phyloP scores from a whole-genome alignment of 2,797 vertebrate genomes.

The Sebastes matsubarae region DNA sequence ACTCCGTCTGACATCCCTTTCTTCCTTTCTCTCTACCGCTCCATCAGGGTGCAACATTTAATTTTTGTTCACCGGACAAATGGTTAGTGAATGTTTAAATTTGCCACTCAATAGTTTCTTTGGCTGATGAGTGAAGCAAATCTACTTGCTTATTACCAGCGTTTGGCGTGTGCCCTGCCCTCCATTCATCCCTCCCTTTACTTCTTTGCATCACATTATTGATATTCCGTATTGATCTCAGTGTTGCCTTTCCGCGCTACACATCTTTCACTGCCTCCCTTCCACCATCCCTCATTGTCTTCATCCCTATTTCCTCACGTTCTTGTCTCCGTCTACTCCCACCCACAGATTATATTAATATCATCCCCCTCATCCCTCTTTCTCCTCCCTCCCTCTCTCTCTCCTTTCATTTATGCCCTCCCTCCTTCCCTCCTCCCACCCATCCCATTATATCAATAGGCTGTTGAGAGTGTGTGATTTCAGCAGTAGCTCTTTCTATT shows the following conservation, averaged over 20 bases:
- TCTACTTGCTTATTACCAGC: no score
- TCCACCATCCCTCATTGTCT: background rate
- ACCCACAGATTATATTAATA: constrained; percentile 31
- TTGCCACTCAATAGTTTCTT: background rate
- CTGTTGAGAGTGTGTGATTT: constrained; percentile 53
- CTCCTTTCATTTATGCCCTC: background rate
- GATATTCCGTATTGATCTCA: constrained; percentile 21
- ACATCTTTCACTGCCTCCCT: background rate
- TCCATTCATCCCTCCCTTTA: background rate
- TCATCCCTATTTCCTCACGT: background rate
- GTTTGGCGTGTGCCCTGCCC: background rate
- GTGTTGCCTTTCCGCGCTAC: background rate
- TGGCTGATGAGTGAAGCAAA: no score
- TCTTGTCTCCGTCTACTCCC: constrained; percentile 27
- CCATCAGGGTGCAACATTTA: background rate
- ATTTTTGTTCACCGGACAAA: no score
- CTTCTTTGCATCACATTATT: constrained; percentile 1
- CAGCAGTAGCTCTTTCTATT: constrained; percentile 61
- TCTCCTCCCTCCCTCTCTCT: background rate
- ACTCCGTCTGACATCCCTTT: background rate
- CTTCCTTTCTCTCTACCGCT: background rate
- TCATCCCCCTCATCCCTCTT: constrained; percentile 4
- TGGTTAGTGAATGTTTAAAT: background rate
- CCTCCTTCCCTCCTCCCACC: constrained; percentile 4
- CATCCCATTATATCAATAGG: constrained; percentile 62